Conservation (phyloP, 2,797 vertebrate genomes). For the Hirundo rustica region DNA sequence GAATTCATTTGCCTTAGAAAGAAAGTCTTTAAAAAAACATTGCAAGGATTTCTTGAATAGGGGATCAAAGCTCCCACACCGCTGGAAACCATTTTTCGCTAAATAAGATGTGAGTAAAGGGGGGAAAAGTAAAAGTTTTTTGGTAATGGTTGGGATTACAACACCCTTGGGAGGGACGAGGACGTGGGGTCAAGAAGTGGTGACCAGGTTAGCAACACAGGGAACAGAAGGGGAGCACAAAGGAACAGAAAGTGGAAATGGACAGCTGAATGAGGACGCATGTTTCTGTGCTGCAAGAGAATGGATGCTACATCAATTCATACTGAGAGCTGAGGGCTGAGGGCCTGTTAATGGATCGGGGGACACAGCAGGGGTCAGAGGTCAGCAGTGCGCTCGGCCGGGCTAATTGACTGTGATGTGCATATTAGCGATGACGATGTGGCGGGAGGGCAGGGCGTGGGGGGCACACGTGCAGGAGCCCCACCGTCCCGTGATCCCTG, state of each 20-base stretch:
- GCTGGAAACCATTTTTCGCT: constrained; percentile 58
- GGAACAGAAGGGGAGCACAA: constrained; percentile 84
- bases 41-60: constrained; percentile 46
- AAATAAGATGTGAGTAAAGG: constrained; percentile 48
- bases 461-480: neutral
- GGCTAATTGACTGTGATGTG: constrained; percentile 90
- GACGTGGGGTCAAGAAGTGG: constrained; percentile 84
- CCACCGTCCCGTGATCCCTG: neutral
- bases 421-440: constrained; percentile 63
- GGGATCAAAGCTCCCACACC: constrained; percentile 61
- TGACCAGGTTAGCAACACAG: constrained; percentile 83
- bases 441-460: neutral
- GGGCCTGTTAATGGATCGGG: constrained; percentile 86
- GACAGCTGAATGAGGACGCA: constrained; percentile 82
- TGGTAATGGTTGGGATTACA: constrained; percentile 8
- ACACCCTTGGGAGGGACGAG: constrained; percentile 58
- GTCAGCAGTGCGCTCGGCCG: constrained; percentile 87
- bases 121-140: constrained; percentile 63
- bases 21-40: constrained; percentile 63
- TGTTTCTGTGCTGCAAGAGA: constrained; percentile 89
- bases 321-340: constrained; percentile 85
- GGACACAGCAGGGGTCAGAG: constrained; percentile 91
- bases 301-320: constrained; percentile 90
- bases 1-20: constrained; percentile 65
- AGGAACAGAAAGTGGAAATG: constrained; percentile 89